A percentile compares a stretch with the other conserved stretches of the same genome.
Evolutionary conservation across 2,113 vertebrate species (phyloP).

Genomic region (Picathartes gymnocephalus): DNA sequence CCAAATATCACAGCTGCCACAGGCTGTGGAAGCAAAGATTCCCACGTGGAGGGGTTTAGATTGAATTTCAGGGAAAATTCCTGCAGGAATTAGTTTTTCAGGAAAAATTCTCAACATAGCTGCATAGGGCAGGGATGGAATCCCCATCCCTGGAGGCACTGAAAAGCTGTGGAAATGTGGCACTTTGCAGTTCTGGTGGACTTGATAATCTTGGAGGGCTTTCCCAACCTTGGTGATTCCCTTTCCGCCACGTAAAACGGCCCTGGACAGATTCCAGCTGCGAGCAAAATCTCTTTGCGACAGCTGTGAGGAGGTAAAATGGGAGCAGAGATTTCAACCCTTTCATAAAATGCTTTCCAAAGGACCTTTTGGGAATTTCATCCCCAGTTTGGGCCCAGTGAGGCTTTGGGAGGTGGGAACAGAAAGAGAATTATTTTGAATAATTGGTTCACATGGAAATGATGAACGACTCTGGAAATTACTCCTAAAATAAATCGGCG

Average conservation of each 20-base stretch:
- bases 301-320: background rate
- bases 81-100: background rate
- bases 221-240: rapidly evolving
- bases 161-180: background rate
- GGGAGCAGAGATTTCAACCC: background rate
- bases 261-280: background rate
- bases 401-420: background rate
- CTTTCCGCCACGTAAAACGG: background rate
- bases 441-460: background rate
- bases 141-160: background rate
- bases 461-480: background rate
- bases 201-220: background rate
- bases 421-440: background rate
- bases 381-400: rapidly evolving
- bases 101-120: background rate
- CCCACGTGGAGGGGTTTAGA: background rate
- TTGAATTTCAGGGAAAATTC: background rate
- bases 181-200: background rate
- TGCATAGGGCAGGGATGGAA: background rate
- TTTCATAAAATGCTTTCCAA: background rate
- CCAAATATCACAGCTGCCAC: background rate
- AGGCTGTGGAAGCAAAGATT: background rate
- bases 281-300: background rate
- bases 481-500: background rate
- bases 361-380: background rate